phyloP scores from a whole-genome alignment of 2,113 vertebrate species.

The Neoarius graeffei region DNA sequence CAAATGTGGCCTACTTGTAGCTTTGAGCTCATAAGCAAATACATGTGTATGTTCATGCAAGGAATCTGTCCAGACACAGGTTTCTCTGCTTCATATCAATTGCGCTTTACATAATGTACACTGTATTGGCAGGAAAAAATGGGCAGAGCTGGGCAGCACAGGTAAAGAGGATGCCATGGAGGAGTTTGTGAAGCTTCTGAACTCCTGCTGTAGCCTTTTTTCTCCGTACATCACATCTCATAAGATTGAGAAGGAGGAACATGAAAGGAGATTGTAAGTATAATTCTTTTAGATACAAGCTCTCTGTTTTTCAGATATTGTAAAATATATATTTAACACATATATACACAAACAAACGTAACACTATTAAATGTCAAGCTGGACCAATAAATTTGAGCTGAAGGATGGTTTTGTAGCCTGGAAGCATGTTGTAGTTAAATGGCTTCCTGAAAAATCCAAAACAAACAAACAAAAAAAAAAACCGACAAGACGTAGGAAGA shows the following conservation, averaged over 20 bases:
- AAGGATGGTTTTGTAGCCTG: neutral
- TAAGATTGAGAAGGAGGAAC: constrained; percentile 95
- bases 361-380: neutral
- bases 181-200: constrained; percentile 91
- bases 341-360: too few relatives aligned
- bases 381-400: neutral
- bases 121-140: constrained; percentile 84
- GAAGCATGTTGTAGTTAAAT: neutral
- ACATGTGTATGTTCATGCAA: neutral
- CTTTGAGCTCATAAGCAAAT: neutral
- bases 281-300: neutral
- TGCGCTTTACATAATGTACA: neutral
- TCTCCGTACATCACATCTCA: constrained; percentile 91
- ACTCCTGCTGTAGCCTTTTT: constrained; percentile 91
- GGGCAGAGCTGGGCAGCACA: constrained; percentile 90
- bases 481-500: neutral
- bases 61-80: neutral
- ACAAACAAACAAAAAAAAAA: too few relatives aligned
- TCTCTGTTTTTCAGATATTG: neutral
- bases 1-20: neutral
- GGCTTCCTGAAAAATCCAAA: neutral
- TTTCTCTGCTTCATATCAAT: neutral
- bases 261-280: constrained; percentile 89
- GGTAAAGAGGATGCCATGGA: constrained; percentile 93
- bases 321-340: neutral